Percentiles rank a stretch among this genome's conserved stretches.
phyloP scores from a whole-genome alignment of 2,888 invertebrate genomes.

The Selenia dentaria region DNA sequence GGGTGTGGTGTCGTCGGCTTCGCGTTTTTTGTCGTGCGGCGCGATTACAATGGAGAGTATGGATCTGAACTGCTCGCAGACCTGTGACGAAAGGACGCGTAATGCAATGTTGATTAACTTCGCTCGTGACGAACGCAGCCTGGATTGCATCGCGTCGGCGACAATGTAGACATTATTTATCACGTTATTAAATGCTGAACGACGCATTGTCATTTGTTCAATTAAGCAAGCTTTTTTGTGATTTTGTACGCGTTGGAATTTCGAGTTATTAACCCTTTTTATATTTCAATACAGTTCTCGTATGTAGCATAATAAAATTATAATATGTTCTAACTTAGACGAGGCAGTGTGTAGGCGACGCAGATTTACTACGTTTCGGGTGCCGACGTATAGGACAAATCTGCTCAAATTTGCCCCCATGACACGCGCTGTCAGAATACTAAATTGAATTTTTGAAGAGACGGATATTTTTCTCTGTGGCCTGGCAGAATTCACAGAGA shows the following conservation, averaged over 20 bases:
- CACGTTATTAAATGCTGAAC: conserved; percentile 30
- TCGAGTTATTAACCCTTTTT: too few species aligned
- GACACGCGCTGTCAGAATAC: too few species aligned
- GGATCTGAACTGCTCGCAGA: conserved; percentile 7
- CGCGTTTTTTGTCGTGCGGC: conserved; percentile 51
- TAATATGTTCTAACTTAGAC: too few species aligned
- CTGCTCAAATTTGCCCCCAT: too few species aligned
- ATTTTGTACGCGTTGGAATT: neutral
- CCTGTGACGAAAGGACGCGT: conserved; percentile 67
- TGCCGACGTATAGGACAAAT: too few species aligned
- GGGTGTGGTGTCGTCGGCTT: conserved; percentile 49
- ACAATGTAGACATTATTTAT: conserved; percentile 65
- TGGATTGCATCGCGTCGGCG: conserved; percentile 49
- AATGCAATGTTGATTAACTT: conserved; percentile 81
- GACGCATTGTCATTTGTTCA: conserved; percentile 12
- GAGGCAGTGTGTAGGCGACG: too few species aligned
- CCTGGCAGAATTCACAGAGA: too few species aligned
- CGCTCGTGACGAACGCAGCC: conserved; percentile 48
- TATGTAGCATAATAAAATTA: too few species aligned
- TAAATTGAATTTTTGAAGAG: too few species aligned
- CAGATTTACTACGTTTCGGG: too few species aligned
- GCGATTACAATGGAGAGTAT: conserved; percentile 36
- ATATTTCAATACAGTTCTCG: too few species aligned
- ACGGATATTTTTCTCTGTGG: too few species aligned
- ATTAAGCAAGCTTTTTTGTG: conserved; percentile 5